Evolutionary conservation across 2,888 invertebrate genomes (phyloP).

Genomic region (Candidula unifasciata): DNA sequence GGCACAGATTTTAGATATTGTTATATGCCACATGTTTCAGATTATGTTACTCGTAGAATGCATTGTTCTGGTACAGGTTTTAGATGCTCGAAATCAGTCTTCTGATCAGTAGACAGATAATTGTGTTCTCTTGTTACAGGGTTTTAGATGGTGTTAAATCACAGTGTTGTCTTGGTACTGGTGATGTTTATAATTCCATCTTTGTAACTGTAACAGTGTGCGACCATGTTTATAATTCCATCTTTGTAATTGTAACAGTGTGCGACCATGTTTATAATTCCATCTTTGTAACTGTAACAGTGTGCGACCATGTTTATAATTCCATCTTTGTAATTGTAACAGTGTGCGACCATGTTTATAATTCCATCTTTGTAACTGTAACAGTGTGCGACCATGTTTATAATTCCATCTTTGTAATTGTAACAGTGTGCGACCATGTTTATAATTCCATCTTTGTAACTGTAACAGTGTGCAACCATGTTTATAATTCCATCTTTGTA

Average conservation of each 20-base stretch:
- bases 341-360: slow-evolving; percentile 98
- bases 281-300: slow-evolving; percentile 80
- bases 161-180: too few relatives aligned
- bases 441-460: background rate
- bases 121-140: too few relatives aligned
- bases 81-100: too few relatives aligned
- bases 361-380: slow-evolving; percentile 53
- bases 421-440: slow-evolving; percentile 93
- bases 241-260: slow-evolving; percentile 81
- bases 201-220: slow-evolving; percentile 83
- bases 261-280: too few relatives aligned
- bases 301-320: slow-evolving; percentile 96
- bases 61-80: too few relatives aligned
- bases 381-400: slow-evolving; percentile 95
- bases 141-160: too few relatives aligned
- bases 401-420: background rate
- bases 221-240: too few relatives aligned
- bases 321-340: slow-evolving; percentile 59
- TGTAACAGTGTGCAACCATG: slow-evolving; percentile 91
- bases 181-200: background rate
- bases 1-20: too few relatives aligned
- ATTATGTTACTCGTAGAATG: too few relatives aligned
- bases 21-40: too few relatives aligned
- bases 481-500: background rate
- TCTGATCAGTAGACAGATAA: too few relatives aligned